Base-by-base conservation (phyloP, 2,113 vertebrate genomes). In the Melanerpes formicivorus region DNA sequence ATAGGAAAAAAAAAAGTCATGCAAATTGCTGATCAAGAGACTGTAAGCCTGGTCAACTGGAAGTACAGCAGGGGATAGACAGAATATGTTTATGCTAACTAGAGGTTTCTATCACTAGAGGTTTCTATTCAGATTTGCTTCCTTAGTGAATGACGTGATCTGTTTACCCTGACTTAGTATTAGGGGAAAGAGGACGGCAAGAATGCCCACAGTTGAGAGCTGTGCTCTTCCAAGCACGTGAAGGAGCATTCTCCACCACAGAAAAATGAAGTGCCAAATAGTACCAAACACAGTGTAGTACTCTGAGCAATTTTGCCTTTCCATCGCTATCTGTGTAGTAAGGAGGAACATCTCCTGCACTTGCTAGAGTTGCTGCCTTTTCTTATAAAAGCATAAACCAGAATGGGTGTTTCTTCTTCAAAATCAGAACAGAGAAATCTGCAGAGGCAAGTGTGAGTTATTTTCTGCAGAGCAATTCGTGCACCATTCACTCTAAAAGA, bases 41-140 rank as follows among this genome's bases (percentile, higher is more conserved):
- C 32, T 0, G 1, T 30, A 78, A 65, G 18, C 16, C 10, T 3
- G 0, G 19, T 30, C 19, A 64, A 25, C 10, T 87, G 58, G 63
- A 87, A 89, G 79, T 70, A 62, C 6, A 78, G 50, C 54, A 77
- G 10, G 67, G 48, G 8, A 88, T 90, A 86, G 48, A 60, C 59
- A 71, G 55, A 69, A 27, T 3, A 60, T 37, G 13, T 75, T 93
- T 65, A 89, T 44, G 76, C 16, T 23, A 80, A 17, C 23, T 7
- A 48, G 14, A 76, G 14, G 8, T 60, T 91, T 70, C 71, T 66
- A 7, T 50, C 30, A 50, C 5, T 55, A 34, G 34, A 34, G 34
- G 42, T 40, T 94, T 77, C 34, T 34, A 34, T 74, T 25, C 77
- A 65, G 62, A 11, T 58, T n/a, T 78, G 27, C 19, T 30, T 67